Evolutionary conservation across 2,797 vertebrate species (phyloP).

Genomic region (Enteromius anoplus): DNA sequence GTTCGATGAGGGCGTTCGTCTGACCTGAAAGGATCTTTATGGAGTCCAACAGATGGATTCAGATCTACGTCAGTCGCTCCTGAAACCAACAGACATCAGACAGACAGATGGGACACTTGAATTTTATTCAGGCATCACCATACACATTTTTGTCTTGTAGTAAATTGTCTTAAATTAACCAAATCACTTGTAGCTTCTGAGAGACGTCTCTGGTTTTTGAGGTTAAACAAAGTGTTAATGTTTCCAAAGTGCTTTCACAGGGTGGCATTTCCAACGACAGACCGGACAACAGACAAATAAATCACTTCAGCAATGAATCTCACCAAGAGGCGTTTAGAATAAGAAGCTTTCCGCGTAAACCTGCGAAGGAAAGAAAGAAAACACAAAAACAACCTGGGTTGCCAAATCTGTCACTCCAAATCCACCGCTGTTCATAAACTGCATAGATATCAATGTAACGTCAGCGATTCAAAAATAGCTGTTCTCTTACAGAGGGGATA

Average conservation of each 20-base stretch:
- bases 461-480: slow-evolving; percentile 47
- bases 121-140: slow-evolving; percentile 82
- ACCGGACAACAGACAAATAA: slow-evolving; percentile 48
- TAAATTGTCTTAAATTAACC: slow-evolving; percentile 70
- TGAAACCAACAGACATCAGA: slow-evolving; percentile 32
- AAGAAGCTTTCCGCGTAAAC: slow-evolving; percentile 57
- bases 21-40: background rate
- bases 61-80: background rate
- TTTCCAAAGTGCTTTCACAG: slow-evolving; percentile 69
- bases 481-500: slow-evolving; percentile 48
- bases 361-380: slow-evolving; percentile 10
- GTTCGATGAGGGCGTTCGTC: background rate
- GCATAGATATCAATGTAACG: slow-evolving; percentile 64
- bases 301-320: slow-evolving; percentile 37
- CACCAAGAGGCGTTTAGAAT: slow-evolving; percentile 63
- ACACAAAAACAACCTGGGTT: slow-evolving; percentile 12
- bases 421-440: slow-evolving; percentile 62
- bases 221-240: slow-evolving; percentile 64
- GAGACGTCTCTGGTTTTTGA: slow-evolving; percentile 64
- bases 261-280: slow-evolving; percentile 61
- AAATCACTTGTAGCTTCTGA: slow-evolving; percentile 66
- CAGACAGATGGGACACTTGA: slow-evolving; percentile 69
- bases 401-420: slow-evolving; percentile 29
- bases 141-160: slow-evolving; percentile 71
- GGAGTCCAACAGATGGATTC: background rate